Percentiles rank a stretch among this genome's conserved stretches.
Evolutionary conservation across 2,113 vertebrate species (phyloP).

Genomic region (Myrmecophaga tridactyla): DNA sequence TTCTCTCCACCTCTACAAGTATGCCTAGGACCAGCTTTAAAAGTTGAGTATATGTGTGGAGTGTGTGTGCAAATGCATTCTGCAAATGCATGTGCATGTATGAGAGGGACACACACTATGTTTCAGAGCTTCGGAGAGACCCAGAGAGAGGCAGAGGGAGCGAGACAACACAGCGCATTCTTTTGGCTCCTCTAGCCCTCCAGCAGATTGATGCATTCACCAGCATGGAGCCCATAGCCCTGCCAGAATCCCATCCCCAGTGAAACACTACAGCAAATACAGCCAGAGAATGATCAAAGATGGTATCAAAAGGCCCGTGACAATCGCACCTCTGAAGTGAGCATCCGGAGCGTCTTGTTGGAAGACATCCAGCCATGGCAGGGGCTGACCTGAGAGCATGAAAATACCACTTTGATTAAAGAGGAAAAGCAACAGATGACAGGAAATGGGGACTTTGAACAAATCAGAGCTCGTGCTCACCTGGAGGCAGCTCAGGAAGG

Average conservation of each 20-base stretch:
- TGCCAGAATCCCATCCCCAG: background rate
- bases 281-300: background rate
- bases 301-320: background rate
- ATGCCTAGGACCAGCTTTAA: background rate
- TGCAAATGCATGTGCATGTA: accelerated
- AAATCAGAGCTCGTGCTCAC: slow-evolving; percentile 61
- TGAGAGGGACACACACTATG: background rate
- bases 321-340: slow-evolving; percentile 81
- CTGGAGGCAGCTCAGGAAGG: slow-evolving; percentile 85
- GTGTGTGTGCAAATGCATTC: accelerated
- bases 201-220: background rate
- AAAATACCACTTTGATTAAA: background rate
- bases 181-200: background rate
- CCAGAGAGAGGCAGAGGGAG: background rate
- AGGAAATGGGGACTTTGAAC: background rate
- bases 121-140: background rate
- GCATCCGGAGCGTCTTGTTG: slow-evolving; percentile 82
- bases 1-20: background rate
- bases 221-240: background rate
- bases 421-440: accelerated
- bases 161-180: background rate
- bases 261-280: background rate
- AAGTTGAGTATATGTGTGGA: background rate
- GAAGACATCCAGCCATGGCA: slow-evolving; percentile 84
- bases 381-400: slow-evolving; percentile 78